Evolutionary conservation across 2,113 vertebrate species (phyloP), one percentile per base, ranked within the genome.

Genomic region (Sylvia atricapilla): DNA sequence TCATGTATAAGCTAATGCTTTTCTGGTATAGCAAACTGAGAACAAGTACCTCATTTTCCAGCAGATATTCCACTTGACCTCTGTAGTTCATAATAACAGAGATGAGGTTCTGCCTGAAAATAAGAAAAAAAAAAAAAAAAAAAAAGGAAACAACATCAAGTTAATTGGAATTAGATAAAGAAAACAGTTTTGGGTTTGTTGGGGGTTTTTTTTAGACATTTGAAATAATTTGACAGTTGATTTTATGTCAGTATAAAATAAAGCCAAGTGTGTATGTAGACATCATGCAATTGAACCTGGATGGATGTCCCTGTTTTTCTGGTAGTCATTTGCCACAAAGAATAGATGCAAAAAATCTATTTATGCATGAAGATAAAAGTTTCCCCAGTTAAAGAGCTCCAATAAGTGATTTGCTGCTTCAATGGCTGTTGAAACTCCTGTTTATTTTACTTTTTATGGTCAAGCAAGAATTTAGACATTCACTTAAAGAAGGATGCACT

Each of bases 1-100:
- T 92, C 74, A 90, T 7, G 7, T 37, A 73, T 15, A 89, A 86
- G 20, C 43, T n/a, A 88, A 81, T 73, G 46, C 27, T 95, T 94
- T 92, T 84, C 84, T 86, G 22, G 12, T 75, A 59, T 53, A 72
- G 94, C 13, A 78, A 89, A 70, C 27, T 76, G 53, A 87, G 44
- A 96, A 94, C 24, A 96, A 94, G 86, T 96, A 96, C 95, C 96
- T 97, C 56, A 92, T 97, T 94, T 95, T 93, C 86, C 41, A 92
- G 62, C 9, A 97, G 73, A 75, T 64, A 60, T 23, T 94, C 90
- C 90, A 96, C 90, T 93, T 96, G 64, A 87, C 5, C 18, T 82
- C 73, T 75, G 0, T 96, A 96, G 76, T 92, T 94, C 73, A 18
- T 87, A 79, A 78, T 18, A 84, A 75, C 31, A 15, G 96, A 86